Base-by-base conservation (phyloP, 1,140 invertebrate genomes). In the Vollenhovia emeryi region DNA sequence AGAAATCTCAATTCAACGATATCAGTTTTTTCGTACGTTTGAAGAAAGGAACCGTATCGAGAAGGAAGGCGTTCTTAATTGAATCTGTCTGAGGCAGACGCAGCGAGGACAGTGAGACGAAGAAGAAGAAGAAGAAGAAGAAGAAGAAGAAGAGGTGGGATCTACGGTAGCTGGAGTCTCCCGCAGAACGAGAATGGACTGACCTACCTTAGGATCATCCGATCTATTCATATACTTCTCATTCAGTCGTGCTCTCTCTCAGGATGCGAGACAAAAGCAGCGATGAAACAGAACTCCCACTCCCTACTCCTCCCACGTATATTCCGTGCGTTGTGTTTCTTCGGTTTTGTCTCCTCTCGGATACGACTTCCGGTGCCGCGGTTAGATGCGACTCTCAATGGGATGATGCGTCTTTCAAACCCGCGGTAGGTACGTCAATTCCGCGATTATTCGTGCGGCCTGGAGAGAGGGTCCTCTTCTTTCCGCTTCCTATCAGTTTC, bases 171-270 rank as follows among this genome's bases (percentile, higher is more conserved):
- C 85, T 79, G 52, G 84, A 89, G 85, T 91, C 89, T 89, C 91
- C 89, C 89, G 89, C 93, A 86, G 90, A 85, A 89, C 89, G 82
- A 93, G 92, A 93, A 93, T 92, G 91, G 93, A 94, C 93, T 94
- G 94, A 95, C 93, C 94, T 95, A 94, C 93, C 93, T 92, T 91
- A 93, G 94, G 93, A 94, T 95, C 94, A 94, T 95, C 94, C 93
- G 94, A 95, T 95, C 94, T 95, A 94, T 95, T 95, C 93, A 93
- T 74, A 93, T 74, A 69, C 86, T 91, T 66, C 90, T 93, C 91
- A 94, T 94, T 94, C 93, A 93, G 91, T 36, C 90, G 86, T 87
- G 71, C 88, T 91, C 93, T 93, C 91, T 93, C 91, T 93, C 94
- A 95, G 94, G 94, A 95, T 94, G 92, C 94, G 93, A 94, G 94